Conservation (phyloP, 2,113 vertebrate genomes). For the Cynocephalus volans region DNA sequence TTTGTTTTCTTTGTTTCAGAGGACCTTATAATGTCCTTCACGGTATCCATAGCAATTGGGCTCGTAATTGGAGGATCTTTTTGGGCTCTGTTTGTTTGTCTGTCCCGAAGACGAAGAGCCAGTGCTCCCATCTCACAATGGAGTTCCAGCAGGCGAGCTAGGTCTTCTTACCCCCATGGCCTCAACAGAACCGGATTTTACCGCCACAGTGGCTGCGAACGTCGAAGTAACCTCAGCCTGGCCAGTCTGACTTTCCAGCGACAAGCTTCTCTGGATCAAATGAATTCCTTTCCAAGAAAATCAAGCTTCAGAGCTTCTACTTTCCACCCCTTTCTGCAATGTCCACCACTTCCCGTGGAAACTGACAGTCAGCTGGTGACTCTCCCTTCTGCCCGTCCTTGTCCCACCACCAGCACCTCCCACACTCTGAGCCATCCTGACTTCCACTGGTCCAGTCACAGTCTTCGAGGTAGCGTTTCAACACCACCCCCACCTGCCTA, state of each 20-base stretch:
- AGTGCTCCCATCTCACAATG: conserved; percentile 95
- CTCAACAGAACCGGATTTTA: conserved; percentile 92
- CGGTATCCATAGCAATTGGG: conserved; percentile 95
- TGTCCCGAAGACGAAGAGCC: conserved; percentile 94
- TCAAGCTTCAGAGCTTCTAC: conserved; percentile 96
- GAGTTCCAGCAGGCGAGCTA: conserved; percentile 87
- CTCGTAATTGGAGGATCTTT: conserved; percentile 94
- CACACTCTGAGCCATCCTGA: conserved; percentile 90
- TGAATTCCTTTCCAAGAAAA: conserved; percentile 94
- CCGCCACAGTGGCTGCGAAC: conserved; percentile 95
- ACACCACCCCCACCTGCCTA: conserved; percentile 95
- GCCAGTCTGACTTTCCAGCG: conserved; percentile 96
- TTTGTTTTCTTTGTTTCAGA: conserved; percentile 88
- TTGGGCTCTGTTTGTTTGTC: conserved; percentile 93
- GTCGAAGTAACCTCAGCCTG: conserved; percentile 97
- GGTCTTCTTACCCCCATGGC: conserved; percentile 85
- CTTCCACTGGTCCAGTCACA: conserved; percentile 95
- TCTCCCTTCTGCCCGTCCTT: conserved; percentile 90
- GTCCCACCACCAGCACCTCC: conserved; percentile 83
- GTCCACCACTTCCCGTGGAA: conserved; percentile 93
- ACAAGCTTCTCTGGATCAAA: conserved; percentile 93
- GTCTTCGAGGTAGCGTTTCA: conserved; percentile 89
- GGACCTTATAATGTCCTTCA: conserved; percentile 95
- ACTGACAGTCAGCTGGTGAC: conserved; percentile 94
- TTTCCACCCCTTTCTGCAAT: conserved; percentile 97